A percentile compares a stretch with the other conserved stretches of the same genome.
Evolutionary conservation across 2,888 invertebrate genomes (phyloP).

Genomic region (Syrista parreyssii): DNA sequence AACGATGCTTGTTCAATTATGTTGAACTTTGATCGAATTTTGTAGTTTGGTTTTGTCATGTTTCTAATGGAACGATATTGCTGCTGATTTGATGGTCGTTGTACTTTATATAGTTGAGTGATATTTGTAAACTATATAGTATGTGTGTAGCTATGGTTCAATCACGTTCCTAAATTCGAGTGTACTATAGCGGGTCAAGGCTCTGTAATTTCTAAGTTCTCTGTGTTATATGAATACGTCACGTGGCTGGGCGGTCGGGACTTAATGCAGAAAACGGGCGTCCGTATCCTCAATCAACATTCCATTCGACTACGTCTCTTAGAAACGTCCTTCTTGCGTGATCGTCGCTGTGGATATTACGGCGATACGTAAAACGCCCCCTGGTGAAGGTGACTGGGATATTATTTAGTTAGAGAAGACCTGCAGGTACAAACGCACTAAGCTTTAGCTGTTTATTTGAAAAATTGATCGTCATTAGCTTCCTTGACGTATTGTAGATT

Average conservation of each 20-base stretch:
- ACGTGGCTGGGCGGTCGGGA: not conserved
- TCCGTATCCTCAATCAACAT: conserved; percentile 5
- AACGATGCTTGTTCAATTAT: not conserved
- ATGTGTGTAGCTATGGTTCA: not conserved
- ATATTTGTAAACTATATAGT: not conserved
- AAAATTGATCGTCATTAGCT: not conserved
- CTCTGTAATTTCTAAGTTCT: not conserved
- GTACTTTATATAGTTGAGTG: not conserved
- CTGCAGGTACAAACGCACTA: conserved; percentile 32
- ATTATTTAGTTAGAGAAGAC: conserved; percentile 32
- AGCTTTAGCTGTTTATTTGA: conserved; percentile 19
- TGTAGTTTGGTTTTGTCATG: not conserved
- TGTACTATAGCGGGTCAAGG: not conserved
- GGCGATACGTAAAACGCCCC: conserved; percentile 23
- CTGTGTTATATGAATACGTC: not conserved
- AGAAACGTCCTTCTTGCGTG: conserved; percentile 2
- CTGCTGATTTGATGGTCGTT: not conserved
- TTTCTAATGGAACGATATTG: not conserved
- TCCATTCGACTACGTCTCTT: conserved; percentile 1
- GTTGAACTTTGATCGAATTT: not conserved
- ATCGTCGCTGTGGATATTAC: conserved; percentile 14
- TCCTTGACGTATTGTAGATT: not conserved
- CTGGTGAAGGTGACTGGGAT: not conserved
- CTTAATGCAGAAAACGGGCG: conserved; percentile 17
- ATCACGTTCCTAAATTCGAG: not conserved